Percentiles rank a stretch among this genome's conserved stretches.
phyloP scores from a whole-genome alignment of 2,888 invertebrate genomes.

The Drosophila birchii region DNA sequence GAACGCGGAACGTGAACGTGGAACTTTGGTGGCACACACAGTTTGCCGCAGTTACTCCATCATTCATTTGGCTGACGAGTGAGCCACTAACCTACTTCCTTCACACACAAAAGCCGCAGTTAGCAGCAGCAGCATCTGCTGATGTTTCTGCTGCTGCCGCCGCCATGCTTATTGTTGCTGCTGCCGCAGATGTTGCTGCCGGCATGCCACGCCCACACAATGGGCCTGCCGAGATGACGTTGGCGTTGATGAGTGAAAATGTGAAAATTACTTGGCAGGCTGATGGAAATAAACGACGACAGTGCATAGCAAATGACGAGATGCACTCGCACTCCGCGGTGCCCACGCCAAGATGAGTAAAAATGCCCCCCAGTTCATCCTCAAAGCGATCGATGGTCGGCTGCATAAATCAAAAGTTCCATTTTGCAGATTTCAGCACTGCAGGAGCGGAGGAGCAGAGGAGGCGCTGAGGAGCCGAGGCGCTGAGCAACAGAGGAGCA shows the following conservation, averaged over 20 bases:
- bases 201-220: conserved; percentile 72
- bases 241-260: conserved; percentile 72
- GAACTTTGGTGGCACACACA: conserved; percentile 49
- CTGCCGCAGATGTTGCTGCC: conserved; percentile 54
- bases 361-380: conserved; percentile 12
- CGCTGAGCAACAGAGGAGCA: conserved; percentile 9
- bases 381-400: conserved; percentile 41
- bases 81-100: conserved; percentile 79
- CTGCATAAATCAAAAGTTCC: conserved; percentile 78
- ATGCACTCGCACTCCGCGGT: conserved; percentile 33
- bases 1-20: conserved; percentile 12
- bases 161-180: conserved; percentile 44
- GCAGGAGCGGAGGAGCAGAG: conserved; percentile 12
- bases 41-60: conserved; percentile 67
- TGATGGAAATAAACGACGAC: conserved; percentile 55
- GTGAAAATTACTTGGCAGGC: conserved; percentile 69
- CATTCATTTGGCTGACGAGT: conserved; percentile 76
- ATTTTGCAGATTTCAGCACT: conserved; percentile 63
- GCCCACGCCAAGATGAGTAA: conserved; percentile 1
- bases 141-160: conserved; percentile 34
- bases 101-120: conserved; percentile 50
- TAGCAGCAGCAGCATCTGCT: conserved; percentile 38
- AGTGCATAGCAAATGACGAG: conserved; percentile 64
- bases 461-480: conserved; percentile 10
- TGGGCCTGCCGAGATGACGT: conserved; percentile 34